Evolutionary conservation across 1,140 invertebrate genomes (phyloP).

Genomic region (Dolichoris vasculosae): DNA sequence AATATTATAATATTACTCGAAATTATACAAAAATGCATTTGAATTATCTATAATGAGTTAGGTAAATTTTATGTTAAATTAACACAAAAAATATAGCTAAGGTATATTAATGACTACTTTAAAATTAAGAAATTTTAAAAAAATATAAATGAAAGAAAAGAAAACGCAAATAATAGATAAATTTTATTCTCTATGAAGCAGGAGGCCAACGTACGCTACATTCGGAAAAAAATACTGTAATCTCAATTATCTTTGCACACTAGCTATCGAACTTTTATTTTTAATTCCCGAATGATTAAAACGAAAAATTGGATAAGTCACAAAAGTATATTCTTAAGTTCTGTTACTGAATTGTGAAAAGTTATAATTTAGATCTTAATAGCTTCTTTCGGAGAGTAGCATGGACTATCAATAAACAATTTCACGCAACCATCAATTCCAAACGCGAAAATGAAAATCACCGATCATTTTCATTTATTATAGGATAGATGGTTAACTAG

Average conservation of each 20-base stretch:
- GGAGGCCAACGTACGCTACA: too few relatives aligned
- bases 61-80: not conserved
- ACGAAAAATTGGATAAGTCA: conserved; percentile 26
- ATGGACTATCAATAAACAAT: not conserved
- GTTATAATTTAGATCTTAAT: conserved; percentile 46
- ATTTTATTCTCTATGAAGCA: too few relatives aligned
- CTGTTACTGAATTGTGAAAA: conserved; percentile 13
- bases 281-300: conserved; percentile 68
- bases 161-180: too few relatives aligned
- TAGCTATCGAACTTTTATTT: not conserved
- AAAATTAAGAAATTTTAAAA: too few relatives aligned
- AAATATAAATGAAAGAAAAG: too few relatives aligned
- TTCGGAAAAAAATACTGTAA: not conserved
- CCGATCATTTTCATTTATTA: not conserved
- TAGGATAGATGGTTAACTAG: conserved; percentile 61
- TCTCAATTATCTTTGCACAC: conserved; percentile 51
- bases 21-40: too few relatives aligned
- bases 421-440: conserved; percentile 58
- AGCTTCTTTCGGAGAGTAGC: not conserved
- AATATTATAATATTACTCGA: too few relatives aligned
- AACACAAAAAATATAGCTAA: too few relatives aligned
- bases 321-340: not conserved
- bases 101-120: too few relatives aligned
- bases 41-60: not conserved
- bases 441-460: conserved; percentile 45